Conservation (phyloP, 2,888 invertebrate genomes). For the Thereva unica region DNA sequence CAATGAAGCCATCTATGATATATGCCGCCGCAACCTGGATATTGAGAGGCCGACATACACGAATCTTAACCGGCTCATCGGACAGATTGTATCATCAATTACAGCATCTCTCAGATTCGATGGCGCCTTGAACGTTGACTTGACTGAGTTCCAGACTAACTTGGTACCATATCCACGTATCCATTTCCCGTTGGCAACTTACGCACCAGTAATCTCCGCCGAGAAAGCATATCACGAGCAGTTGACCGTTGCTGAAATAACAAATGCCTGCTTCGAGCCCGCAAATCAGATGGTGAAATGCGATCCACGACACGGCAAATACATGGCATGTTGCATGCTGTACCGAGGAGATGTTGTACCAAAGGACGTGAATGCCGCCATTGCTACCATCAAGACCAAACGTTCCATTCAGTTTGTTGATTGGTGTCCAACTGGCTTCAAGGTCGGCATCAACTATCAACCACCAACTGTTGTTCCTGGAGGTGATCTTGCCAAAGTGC, state of each 20-base stretch:
- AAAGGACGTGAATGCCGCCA: constrained; percentile 90
- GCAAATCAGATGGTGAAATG: constrained; percentile 94
- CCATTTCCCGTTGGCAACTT: constrained; percentile 90
- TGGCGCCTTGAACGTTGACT: constrained; percentile 89
- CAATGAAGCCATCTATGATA: constrained; percentile 86
- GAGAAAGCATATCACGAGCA: constrained; percentile 94
- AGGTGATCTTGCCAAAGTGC: constrained; percentile 89
- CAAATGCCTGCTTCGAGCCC: constrained; percentile 93
- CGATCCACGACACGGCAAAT: constrained; percentile 87
- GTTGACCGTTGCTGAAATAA: constrained; percentile 87
- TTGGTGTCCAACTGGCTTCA: constrained; percentile 84
- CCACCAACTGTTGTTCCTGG: constrained; percentile 90
- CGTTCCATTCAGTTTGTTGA: constrained; percentile 87
- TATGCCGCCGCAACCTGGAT: constrained; percentile 83
- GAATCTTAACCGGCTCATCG: constrained; percentile 84
- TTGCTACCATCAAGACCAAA: constrained; percentile 94
- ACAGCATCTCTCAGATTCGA: constrained; percentile 91
- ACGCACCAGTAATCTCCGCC: constrained; percentile 89
- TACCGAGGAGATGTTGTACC: constrained; percentile 93
- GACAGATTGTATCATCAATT: constrained; percentile 89
- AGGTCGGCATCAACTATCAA: constrained; percentile 87
- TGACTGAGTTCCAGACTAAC: constrained; percentile 93
- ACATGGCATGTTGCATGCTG: constrained; percentile 94
- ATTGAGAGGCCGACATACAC: constrained; percentile 85
- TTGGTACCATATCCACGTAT: constrained; percentile 93